Base-by-base conservation (phyloP, 1,140 invertebrate genomes). In the Drosophila ironensis region DNA sequence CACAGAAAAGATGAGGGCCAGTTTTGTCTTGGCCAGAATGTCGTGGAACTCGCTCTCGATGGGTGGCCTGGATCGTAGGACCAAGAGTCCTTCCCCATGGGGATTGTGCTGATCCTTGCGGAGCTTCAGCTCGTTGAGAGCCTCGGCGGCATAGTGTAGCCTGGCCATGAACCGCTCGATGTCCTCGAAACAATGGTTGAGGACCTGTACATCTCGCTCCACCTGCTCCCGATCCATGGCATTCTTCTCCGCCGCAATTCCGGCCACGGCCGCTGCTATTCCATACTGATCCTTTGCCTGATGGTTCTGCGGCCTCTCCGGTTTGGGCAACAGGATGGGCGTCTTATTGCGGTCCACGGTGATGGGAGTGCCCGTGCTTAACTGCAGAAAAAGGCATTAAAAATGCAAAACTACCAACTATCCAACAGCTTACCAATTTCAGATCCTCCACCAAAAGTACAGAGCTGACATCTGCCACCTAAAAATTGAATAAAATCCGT, bases 401-500 rank as follows among this genome's bases (percentile, higher is more conserved):
- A n/a, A n/a, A n/a, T n/a, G n/a, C n/a, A n/a, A n/a, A n/a, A n/a
- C n/a, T n/a, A n/a, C n/a, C n/a, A n/a, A n/a, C n/a, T 33, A 5
- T 3, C 11, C 3, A 35, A 11, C 22, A 5, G 37, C 59, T 63
- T 33, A 63, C 59, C 56, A 28, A 35, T 16, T 91, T 91, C 2
- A 92, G 82, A 53, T 92, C 92, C 51, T 92, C 92, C 4, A 92
- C 92, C 17, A 92, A 88, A 30, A 91, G 80, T 35, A 92, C 92
- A 1, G 92, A 91, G 30, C 88, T 91, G 2, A 92, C 92, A 72
- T 92, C 92, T 41, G 90, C 67, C 2, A 89, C 87, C 87, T 89
- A 20, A 4, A 19, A 3, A 30, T 54, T 11, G 19, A 47, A 24
- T 30, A 28, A 22, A 22, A 3, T 22, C 20, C 20, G 5, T 22